These are phyloP conservation scores for Melipona beecheii DNA, from an alignment of 2,888 invertebrate genomes.

Conservation along the genomic window DNA sequence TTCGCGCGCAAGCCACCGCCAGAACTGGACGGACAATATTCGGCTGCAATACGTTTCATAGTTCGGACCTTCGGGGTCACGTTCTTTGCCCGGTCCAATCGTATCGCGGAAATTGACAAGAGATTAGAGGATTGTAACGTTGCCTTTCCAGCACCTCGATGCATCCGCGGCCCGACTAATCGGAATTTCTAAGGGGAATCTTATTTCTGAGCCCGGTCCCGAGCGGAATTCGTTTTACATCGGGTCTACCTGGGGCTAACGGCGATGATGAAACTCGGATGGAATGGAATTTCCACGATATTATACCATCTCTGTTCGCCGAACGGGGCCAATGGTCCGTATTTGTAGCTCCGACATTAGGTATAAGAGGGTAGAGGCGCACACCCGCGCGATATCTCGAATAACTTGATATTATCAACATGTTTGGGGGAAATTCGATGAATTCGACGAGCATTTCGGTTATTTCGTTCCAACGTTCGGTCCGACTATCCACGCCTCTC, in stretches of 20 bases:
- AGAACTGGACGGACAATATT: not conserved
- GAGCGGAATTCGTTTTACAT: conserved; percentile 57
- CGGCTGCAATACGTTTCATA: not conserved
- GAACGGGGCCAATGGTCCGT: conserved; percentile 14
- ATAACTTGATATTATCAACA: conserved; percentile 33
- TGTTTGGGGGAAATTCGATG: conserved; percentile 30
- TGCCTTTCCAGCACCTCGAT: not conserved
- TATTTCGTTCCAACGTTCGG: not conserved
- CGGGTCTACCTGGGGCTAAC: conserved; percentile 15
- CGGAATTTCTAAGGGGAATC: conserved; percentile 52
- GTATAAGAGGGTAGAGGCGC: conserved; percentile 12
- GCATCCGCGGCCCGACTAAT: conserved; percentile 32
- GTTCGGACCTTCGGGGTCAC: not conserved
- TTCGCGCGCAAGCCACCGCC: not conserved
- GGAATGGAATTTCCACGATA: conserved; percentile 55
- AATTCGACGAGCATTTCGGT: not conserved
- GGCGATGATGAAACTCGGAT: conserved; percentile 47
- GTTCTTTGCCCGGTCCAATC: conserved; percentile 9
- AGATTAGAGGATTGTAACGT: conserved; percentile 20
- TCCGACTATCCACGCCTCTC: not conserved
- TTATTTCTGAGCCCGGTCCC: conserved; percentile 41
- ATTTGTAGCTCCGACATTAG: conserved; percentile 13
- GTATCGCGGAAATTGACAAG: conserved; percentile 21
- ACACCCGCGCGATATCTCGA: conserved; percentile 15
- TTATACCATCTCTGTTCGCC: conserved; percentile 27